These are phyloP conservation scores for Drosophila prostipennis DNA, from an alignment of 2,888 invertebrate genomes.

Conservation along the genomic window DNA sequence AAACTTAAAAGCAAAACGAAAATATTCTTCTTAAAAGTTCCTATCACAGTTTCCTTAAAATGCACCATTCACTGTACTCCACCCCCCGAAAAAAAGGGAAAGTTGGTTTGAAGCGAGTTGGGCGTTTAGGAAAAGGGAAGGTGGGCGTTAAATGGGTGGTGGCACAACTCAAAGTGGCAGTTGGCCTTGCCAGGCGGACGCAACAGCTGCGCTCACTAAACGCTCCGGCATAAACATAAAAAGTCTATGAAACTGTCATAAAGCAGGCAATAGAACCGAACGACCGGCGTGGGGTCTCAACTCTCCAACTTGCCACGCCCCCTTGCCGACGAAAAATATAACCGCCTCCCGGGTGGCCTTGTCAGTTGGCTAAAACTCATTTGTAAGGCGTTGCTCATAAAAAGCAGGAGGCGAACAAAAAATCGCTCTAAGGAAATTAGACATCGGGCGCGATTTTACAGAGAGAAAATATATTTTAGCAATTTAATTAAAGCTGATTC, in stretches of 20 bases:
- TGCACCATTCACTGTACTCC: conserved; percentile 16
- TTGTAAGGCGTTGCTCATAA: conserved; percentile 68
- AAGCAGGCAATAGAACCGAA: conserved; percentile 79
- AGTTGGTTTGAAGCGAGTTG: not conserved
- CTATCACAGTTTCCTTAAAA: not conserved
- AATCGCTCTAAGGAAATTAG: conserved; percentile 43
- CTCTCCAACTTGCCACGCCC: conserved; percentile 26
- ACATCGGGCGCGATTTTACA: conserved; percentile 5
- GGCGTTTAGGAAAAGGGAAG: not conserved
- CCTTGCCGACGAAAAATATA: not conserved
- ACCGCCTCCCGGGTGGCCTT: conserved; percentile 60
- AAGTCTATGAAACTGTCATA: conserved; percentile 81
- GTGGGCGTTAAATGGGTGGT: conserved; percentile 15
- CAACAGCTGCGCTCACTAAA: conserved; percentile 78
- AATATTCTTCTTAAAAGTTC: not conserved
- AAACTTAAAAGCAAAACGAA: too few species aligned
- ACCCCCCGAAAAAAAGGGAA: not conserved
- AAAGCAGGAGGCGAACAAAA: conserved; percentile 53
- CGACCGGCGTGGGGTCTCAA: conserved; percentile 57
- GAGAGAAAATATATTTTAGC: conserved; percentile 1
- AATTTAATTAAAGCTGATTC: too few species aligned
- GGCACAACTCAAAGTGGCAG: conserved; percentile 48
- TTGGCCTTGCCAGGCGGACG: conserved; percentile 47
- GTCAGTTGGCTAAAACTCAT: conserved; percentile 66
- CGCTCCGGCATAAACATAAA: conserved; percentile 76